Evolutionary conservation across 2,113 vertebrate species (phyloP).

Genomic region (Campylomormyrus numenius): DNA sequence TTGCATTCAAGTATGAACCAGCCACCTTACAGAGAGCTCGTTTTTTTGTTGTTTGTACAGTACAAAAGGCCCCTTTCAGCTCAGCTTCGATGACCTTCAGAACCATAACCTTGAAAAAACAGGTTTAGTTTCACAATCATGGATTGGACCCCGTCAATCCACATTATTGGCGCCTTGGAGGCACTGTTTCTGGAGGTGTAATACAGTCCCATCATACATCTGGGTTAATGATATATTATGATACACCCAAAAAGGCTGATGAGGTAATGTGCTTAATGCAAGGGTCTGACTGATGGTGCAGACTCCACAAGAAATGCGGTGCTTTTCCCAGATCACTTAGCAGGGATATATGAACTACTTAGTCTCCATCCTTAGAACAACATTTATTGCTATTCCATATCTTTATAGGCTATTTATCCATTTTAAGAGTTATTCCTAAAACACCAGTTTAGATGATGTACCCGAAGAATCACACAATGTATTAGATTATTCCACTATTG

Average conservation of each 20-base stretch:
- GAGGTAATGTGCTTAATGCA: slow-evolving; percentile 33
- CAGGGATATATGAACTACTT: slow-evolving; percentile 62
- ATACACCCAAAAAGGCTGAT: slow-evolving; percentile 28
- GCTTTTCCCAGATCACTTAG: slow-evolving; percentile 61
- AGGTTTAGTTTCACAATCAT: slow-evolving; percentile 20
- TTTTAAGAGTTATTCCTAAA: slow-evolving; percentile 47
- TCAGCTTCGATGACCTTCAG: slow-evolving; percentile 6
- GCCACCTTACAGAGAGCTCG: background rate
- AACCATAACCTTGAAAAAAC: slow-evolving; percentile 17
- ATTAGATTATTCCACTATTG: slow-evolving; percentile 71
- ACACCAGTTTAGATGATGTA: slow-evolving; percentile 57
- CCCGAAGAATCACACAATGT: slow-evolving; percentile 63
- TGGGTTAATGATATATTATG: slow-evolving; percentile 34
- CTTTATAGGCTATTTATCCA: slow-evolving; percentile 45
- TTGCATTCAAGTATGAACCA: background rate
- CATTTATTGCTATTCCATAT: slow-evolving; percentile 47
- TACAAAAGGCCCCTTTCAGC: background rate
- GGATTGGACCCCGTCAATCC: slow-evolving; percentile 11
- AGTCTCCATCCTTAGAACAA: slow-evolving; percentile 59
- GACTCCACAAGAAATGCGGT: slow-evolving; percentile 37
- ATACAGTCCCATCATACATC: slow-evolving; percentile 28
- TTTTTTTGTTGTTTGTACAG: background rate
- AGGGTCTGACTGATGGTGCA: slow-evolving; percentile 42
- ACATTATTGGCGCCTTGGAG: slow-evolving; percentile 17
- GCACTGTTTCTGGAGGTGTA: slow-evolving; percentile 17